Percentiles rank a stretch among this genome's conserved stretches.
Conservation (phyloP, 2,888 invertebrate species). For the Papilio protenor region DNA sequence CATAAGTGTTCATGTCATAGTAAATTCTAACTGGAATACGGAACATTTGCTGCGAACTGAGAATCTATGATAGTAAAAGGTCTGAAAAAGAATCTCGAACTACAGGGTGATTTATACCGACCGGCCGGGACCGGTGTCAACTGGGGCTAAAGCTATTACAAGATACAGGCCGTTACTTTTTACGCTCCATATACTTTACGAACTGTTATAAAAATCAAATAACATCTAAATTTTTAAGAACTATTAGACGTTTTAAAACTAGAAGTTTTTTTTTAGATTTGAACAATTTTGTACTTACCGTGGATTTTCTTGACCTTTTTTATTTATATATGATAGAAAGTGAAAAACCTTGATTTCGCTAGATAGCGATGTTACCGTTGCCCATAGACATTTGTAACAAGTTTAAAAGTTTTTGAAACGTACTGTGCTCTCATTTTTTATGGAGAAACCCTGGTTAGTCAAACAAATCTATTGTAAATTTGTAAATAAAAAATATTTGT, state of each 20-base stretch:
- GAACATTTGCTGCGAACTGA: constrained; percentile 8
- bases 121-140: constrained; percentile 28
- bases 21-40: constrained; percentile 8
- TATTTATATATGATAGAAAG: no score
- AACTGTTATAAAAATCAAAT: constrained; percentile 6
- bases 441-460: no score
- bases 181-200: constrained; percentile 19
- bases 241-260: background rate
- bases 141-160: constrained; percentile 34
- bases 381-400: no score
- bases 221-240: background rate
- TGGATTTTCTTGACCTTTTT: no score
- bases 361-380: no score
- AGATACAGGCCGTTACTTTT: constrained; percentile 25
- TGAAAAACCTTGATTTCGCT: no score
- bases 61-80: constrained; percentile 17
- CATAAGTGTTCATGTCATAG: background rate
- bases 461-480: no score
- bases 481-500: no score
- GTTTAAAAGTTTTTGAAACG: no score
- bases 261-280: background rate
- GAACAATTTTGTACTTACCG: no score
- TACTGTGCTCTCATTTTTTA: no score
- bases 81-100: constrained; percentile 11
- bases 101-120: constrained; percentile 32